phyloP scores from a whole-genome alignment of 1,140 invertebrate genomes.

The Aricia agestis region DNA sequence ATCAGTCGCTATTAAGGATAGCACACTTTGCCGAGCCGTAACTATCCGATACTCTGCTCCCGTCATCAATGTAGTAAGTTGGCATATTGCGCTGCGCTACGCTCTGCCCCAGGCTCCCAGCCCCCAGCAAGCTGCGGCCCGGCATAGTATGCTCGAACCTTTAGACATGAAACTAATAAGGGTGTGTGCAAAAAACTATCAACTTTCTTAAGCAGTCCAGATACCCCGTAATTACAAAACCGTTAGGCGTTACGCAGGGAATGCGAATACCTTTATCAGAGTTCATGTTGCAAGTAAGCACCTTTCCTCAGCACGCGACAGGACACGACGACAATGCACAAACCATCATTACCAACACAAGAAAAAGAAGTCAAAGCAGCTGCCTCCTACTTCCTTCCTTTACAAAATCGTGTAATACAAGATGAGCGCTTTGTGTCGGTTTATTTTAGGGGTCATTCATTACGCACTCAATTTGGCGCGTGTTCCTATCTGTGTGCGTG shows the following conservation, averaged over 20 bases:
- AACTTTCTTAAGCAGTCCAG: neutral
- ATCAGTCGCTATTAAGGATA: too few relatives aligned
- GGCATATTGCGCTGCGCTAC: too few relatives aligned
- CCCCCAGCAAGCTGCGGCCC: too few relatives aligned
- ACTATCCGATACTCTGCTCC: too few relatives aligned
- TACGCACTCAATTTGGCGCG: conserved; percentile 67
- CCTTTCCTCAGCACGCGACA: conserved; percentile 71
- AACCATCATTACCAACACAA: conserved; percentile 69
- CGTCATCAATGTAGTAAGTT: too few relatives aligned
- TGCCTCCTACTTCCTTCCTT: conserved; percentile 70
- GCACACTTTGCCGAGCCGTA: too few relatives aligned
- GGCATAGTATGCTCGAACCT: too few relatives aligned
- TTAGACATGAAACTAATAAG: too few relatives aligned
- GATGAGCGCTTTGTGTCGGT: conserved; percentile 60
- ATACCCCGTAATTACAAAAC: neutral
- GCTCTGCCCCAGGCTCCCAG: too few relatives aligned
- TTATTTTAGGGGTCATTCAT: conserved; percentile 69
- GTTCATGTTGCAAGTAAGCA: conserved; percentile 34
- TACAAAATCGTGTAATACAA: conserved; percentile 71
- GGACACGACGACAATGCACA: conserved; percentile 64
- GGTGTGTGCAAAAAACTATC: too few relatives aligned
- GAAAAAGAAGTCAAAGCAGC: conserved; percentile 65
- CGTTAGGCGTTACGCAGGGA: neutral
- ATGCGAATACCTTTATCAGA: neutral
- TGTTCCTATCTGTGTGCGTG: conserved; percentile 65